A percentile compares a stretch with the other conserved stretches of the same genome.
Evolutionary conservation across 2,888 invertebrate genomes (phyloP).

Genomic region (Drosophila pseudotalamancana): DNA sequence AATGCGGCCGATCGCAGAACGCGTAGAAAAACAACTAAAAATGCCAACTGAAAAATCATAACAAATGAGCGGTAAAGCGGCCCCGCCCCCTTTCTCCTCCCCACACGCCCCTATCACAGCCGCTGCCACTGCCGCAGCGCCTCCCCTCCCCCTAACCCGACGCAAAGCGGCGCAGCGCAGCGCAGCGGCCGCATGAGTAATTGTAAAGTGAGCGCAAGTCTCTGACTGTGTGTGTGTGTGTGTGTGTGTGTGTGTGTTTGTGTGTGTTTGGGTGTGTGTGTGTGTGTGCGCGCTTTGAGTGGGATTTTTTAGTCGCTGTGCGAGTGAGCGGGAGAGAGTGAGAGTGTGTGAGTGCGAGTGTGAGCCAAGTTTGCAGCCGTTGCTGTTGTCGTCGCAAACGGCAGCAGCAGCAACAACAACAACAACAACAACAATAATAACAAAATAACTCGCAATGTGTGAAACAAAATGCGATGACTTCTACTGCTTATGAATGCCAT

Average conservation of each 20-base stretch:
- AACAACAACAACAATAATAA: conserved; percentile 23
- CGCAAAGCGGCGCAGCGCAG: not conserved
- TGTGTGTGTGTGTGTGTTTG: conserved; percentile 18
- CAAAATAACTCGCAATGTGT: conserved; percentile 36
- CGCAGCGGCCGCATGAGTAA: conserved; percentile 21
- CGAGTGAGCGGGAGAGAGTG: not conserved
- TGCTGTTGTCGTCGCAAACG: conserved; percentile 10
- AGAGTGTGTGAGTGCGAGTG: conserved; percentile 14
- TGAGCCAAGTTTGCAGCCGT: conserved; percentile 49
- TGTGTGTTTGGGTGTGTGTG: conserved; percentile 16
- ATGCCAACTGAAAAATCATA: conserved; percentile 77
- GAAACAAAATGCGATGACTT: conserved; percentile 49
- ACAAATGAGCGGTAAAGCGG: conserved; percentile 70
- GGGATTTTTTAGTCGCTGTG: not conserved
- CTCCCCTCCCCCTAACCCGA: not conserved
- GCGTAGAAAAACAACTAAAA: conserved; percentile 79
- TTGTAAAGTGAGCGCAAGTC: conserved; percentile 22
- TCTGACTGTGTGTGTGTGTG: conserved; percentile 1
- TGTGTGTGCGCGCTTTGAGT: not conserved
- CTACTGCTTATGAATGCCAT: conserved; percentile 16
- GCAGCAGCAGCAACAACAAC: conserved; percentile 24
- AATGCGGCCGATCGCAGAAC: conserved; percentile 78
- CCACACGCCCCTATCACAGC: not conserved
- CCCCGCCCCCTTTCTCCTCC: not conserved
- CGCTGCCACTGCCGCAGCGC: not conserved